Base-by-base conservation (phyloP, 2,888 invertebrate genomes). In the Drosophila neotestacea region DNA sequence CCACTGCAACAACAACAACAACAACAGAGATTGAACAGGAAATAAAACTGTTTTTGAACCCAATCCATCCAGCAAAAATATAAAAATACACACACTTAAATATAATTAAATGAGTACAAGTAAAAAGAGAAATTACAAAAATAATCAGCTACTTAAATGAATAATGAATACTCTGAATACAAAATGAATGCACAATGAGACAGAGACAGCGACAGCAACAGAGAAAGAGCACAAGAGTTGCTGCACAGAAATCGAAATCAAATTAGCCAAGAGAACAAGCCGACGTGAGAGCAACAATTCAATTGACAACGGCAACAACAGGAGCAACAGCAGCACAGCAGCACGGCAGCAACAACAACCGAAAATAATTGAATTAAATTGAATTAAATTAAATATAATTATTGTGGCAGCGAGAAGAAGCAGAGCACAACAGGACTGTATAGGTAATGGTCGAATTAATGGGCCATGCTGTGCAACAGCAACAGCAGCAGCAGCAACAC, bases 51-150 rank as follows among this genome's bases (percentile, higher is more conserved):
- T 77, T 74, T 62, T 63, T 71, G 67, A 74, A 80, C 78, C 81
- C 67, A 88, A 77, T 88, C 83, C 83, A 84, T 84, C 83, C 83
- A 83, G 64, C 69, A 70, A 39, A 46, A 28, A 46, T 4, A 46
- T 46, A 73, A 56, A 34, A 58, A 42, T 7, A 62, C n/a, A 64
- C 22, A 27, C 41, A 65, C 27, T 58, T 56, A 50, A 60, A 74
- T 52, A 46, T 51, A 60, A 48, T 46, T 28, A 32, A 48, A 52
- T 30, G 28, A 5, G 47, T 44, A 59, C 10, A 55, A 16, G 36
- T 16, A 46, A 9, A 46, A 10, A 38, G 32, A 30, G 27, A 27
- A 10, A 16, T 32, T 5, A 30, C 30, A 30, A 7, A 30, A 30
- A 39, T 54, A 52, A 60, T 51, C 42, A 50, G 48, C 39, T 39